phyloP scores from a whole-genome alignment of 2,113 vertebrate genomes.

The Proteles cristata region DNA sequence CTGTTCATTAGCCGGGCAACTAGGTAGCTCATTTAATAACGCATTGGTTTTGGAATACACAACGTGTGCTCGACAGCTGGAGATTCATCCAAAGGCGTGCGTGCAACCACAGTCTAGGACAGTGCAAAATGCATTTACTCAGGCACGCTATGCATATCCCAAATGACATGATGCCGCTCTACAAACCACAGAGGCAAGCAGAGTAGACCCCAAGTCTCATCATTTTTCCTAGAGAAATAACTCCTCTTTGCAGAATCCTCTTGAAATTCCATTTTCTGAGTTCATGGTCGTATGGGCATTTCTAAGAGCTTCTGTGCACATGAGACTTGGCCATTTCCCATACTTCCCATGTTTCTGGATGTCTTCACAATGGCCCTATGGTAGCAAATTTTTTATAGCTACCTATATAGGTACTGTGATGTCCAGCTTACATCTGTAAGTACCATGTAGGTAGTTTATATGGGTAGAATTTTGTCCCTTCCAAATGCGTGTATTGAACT shows the following conservation, averaged over 20 bases:
- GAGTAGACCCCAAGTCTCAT: neutral
- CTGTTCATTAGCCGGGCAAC: neutral
- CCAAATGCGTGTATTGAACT: neutral
- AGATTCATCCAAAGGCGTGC: neutral
- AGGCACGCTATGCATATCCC: too few relatives aligned
- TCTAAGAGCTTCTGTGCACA: neutral
- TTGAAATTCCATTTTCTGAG: neutral
- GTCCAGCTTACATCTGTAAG: neutral
- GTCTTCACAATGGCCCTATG: fast-evolving
- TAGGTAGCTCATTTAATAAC: neutral
- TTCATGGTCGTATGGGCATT: fast-evolving
- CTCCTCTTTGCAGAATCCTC: neutral
- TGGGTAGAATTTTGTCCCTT: neutral
- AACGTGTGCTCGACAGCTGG: neutral
- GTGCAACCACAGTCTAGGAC: neutral
- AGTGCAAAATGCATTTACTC: neutral
- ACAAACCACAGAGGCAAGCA: neutral
- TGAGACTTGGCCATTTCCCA: neutral
- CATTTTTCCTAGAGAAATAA: neutral
- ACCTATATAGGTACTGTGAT: fast-evolving
- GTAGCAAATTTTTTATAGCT: too few relatives aligned
- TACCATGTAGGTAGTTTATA: neutral
- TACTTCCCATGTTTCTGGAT: neutral
- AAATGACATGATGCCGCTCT: neutral
- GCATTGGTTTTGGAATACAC: neutral